Evolutionary conservation across 2,113 vertebrate species (phyloP), one percentile per base, ranked within the genome.

Genomic region (Ictidomys tridecemlineatus): DNA sequence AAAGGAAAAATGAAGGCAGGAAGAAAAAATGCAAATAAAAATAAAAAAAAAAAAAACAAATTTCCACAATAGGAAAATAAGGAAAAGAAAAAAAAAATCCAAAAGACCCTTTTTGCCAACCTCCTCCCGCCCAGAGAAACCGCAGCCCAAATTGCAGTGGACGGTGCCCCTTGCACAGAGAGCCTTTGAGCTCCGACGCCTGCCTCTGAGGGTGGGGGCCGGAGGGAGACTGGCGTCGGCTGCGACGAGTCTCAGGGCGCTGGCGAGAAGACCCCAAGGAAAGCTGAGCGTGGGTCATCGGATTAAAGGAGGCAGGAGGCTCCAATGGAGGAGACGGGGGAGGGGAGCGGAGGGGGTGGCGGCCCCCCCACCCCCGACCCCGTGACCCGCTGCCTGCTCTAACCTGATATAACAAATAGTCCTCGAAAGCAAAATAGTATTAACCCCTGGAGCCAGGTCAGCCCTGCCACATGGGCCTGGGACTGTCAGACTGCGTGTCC

Each of bases 401-500:
- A 99, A 99, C 98, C 98, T 97, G 98, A 98, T 98, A 97, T 98
- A 98, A 98, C 98, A 98, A 98, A 99, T 98, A 98, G 98, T 98
- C 98, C 97, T 96, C 96, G 98, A 97, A 97, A 97, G 91, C 94
- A 85, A 95, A 96, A 97, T 86, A 76, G 94, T 89, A 98, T 99
- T 99, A 99, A 99, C 98, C 98, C 99, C 98, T 98, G 97, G 93
- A 98, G 98, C 97, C 97, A 96, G 98, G 98, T 98, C 98, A 98
- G 95, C 97, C 97, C 95, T 89, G 96, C 97, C 89, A 93, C 14
- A 39, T 97, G 83, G 91, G 87, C 93, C 97, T 42, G 70, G 34
- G 76, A 42, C 51, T 51, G 39, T 10, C 6, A 65, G 84, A 37
- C 56, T 51, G 69, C 12, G 37, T 3, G 28, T 97, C 79, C 83